phyloP scores from a whole-genome alignment of 2,888 invertebrate species.

The Hyposoter didymator region DNA sequence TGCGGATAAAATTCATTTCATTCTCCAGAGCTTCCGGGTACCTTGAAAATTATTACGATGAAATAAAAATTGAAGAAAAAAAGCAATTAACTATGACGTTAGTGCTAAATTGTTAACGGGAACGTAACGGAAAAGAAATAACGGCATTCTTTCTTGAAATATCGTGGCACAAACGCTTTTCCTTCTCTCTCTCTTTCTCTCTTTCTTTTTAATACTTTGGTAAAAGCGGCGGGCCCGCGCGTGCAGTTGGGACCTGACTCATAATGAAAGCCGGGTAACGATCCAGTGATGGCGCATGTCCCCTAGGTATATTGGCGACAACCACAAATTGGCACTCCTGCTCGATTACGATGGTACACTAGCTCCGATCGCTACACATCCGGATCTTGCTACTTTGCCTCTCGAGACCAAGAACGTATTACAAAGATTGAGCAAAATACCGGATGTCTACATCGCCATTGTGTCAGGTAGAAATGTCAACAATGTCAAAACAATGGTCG shows the following conservation, averaged over 20 bases:
- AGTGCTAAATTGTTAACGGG: constrained; percentile 1
- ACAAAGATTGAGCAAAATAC: constrained; percentile 92
- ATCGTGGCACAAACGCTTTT: constrained; percentile 16
- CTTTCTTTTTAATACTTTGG: constrained; percentile 20
- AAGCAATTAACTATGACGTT: background rate
- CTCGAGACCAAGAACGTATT: constrained; percentile 93
- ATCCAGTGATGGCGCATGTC: constrained; percentile 81
- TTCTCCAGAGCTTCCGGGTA: constrained; percentile 68
- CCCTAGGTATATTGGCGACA: constrained; percentile 92
- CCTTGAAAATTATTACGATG: constrained; percentile 1
- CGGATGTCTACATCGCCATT: constrained; percentile 94
- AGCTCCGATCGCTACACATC: constrained; percentile 95
- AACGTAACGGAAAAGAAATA: constrained; percentile 5
- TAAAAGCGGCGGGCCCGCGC: constrained; percentile 79
- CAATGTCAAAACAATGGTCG: constrained; percentile 96
- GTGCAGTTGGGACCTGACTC: constrained; percentile 80
- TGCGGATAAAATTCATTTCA: constrained; percentile 1
- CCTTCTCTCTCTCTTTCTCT: constrained; percentile 12
- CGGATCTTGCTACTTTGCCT: constrained; percentile 94
- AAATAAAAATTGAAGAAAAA: background rate
- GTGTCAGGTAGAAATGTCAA: constrained; percentile 94
- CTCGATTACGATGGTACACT: constrained; percentile 96
- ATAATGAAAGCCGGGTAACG: constrained; percentile 82
- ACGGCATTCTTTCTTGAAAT: background rate
- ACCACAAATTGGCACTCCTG: constrained; percentile 93